phyloP scores from a whole-genome alignment of 92 coral and sea anemone genomes.

The Virgularia gustaviana region DNA sequence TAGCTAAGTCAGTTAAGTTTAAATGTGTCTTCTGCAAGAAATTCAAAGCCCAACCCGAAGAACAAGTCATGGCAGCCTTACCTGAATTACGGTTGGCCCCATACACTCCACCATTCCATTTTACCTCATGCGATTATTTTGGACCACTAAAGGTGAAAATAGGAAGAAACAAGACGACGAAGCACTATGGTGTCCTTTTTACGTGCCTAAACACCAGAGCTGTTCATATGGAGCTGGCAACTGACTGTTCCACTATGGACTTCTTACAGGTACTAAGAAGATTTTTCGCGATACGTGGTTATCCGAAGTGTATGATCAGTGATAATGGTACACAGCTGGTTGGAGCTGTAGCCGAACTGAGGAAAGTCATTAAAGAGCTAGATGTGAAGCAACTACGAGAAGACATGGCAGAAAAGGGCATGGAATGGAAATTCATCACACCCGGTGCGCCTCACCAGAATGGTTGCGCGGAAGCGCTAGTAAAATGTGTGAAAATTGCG shows the following conservation, averaged over 20 bases:
- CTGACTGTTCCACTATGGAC: conserved; percentile 60
- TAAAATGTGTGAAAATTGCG: conserved; percentile 53
- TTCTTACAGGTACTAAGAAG: conserved; percentile 54
- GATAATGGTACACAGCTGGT: conserved; percentile 62
- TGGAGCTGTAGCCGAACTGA: conserved; percentile 55
- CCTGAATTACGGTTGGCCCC: conserved; percentile 44
- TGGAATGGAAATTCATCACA: conserved; percentile 55
- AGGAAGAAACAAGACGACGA: conserved; percentile 54
- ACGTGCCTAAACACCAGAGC: conserved; percentile 59
- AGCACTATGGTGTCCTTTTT: conserved; percentile 55
- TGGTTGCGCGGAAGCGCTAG: conserved; percentile 61
- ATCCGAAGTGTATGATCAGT: conserved; percentile 50
- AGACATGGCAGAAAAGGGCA: conserved; percentile 47
- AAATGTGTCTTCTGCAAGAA: background rate
- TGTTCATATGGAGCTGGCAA: conserved; percentile 55
- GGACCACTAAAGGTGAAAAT: conserved; percentile 53
- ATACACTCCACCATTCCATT: conserved; percentile 54
- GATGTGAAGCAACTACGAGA: conserved; percentile 40
- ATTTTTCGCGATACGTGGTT: conserved; percentile 57
- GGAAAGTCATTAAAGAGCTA: conserved; percentile 46
- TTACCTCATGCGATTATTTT: conserved; percentile 59
- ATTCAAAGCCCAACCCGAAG: background rate
- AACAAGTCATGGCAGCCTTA: conserved; percentile 49
- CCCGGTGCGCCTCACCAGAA: conserved; percentile 65
- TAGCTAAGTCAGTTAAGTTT: conserved; percentile 1